Percentiles rank a stretch among this genome's conserved stretches.
Evolutionary conservation across 2,888 invertebrate species (phyloP).

Genomic region (Branchipolynoe longqiensis): DNA sequence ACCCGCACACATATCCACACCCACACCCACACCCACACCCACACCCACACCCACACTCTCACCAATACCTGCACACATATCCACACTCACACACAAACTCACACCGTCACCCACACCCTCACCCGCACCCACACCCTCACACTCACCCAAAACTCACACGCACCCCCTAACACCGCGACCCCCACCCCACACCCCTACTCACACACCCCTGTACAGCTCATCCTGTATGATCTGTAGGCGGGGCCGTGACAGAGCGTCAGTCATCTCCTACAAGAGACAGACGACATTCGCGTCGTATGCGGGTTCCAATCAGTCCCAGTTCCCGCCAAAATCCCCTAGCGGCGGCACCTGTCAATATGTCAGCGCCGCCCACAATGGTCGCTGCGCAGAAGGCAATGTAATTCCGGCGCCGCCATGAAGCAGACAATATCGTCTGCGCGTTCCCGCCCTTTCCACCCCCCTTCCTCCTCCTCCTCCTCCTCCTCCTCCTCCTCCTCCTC

Average conservation of each 20-base stretch:
- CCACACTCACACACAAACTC: no score
- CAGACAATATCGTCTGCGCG: constrained; percentile 42
- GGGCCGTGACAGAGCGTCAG: constrained; percentile 25
- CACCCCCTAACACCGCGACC: background rate
- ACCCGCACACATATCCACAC: no score
- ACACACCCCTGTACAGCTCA: background rate
- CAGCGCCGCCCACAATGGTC: constrained; percentile 51
- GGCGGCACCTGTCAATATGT: constrained; percentile 52
- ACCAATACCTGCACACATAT: no score
- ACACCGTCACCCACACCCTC: background rate
- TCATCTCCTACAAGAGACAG: constrained; percentile 46
- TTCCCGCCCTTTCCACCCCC: background rate
- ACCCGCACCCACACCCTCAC: background rate
- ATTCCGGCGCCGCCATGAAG: constrained; percentile 17
- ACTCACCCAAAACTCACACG: no score
- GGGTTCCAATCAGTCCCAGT: constrained; percentile 15
- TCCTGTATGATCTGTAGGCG: background rate
- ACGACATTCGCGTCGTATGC: constrained; percentile 35
- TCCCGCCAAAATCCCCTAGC: constrained; percentile 45
- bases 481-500: no score
- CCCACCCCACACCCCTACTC: background rate
- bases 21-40: no score
- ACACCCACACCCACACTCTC: no score
- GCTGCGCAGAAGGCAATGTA: constrained; percentile 36
- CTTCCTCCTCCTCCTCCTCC: no score